These are phyloP conservation scores for Catamblyrhynchus diadema DNA, from an alignment of 2,797 vertebrate species.

Conservation along the genomic window DNA sequence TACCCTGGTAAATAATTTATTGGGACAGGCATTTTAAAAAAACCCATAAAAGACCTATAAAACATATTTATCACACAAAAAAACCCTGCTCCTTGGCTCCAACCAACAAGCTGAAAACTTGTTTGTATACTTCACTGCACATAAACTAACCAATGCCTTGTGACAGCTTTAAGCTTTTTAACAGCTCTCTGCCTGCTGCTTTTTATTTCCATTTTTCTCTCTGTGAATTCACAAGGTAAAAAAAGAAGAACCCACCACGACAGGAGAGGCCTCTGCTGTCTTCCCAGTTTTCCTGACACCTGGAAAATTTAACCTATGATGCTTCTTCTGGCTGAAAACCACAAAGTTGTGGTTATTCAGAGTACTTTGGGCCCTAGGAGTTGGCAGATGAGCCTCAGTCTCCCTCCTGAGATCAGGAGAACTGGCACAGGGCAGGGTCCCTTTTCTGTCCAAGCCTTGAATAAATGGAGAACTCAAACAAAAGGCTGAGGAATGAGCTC, in stretches of 20 bases:
- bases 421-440: not conserved
- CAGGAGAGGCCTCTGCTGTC: not conserved
- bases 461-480: not conserved
- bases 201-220: conserved; percentile 39
- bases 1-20: conserved; percentile 77
- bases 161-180: conserved; percentile 66
- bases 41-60: conserved; percentile 75
- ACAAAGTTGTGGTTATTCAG: not conserved
- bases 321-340: not conserved
- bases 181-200: conserved; percentile 40
- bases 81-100: not conserved
- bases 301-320: not conserved
- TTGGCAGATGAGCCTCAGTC: not conserved
- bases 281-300: not conserved
- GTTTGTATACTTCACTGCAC: conserved; percentile 59
- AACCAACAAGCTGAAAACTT: conserved; percentile 64
- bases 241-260: not conserved
- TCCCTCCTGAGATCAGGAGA: not conserved
- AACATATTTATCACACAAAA: conserved; percentile 71
- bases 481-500: not conserved
- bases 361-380: rapidly evolving
- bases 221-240: not conserved
- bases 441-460: not conserved
- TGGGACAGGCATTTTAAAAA: conserved; percentile 66
- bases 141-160: conserved; percentile 54